These are phyloP conservation scores for Hydropsyche betteni DNA, from an alignment of 2,888 invertebrate species.

Conservation along the genomic window DNA sequence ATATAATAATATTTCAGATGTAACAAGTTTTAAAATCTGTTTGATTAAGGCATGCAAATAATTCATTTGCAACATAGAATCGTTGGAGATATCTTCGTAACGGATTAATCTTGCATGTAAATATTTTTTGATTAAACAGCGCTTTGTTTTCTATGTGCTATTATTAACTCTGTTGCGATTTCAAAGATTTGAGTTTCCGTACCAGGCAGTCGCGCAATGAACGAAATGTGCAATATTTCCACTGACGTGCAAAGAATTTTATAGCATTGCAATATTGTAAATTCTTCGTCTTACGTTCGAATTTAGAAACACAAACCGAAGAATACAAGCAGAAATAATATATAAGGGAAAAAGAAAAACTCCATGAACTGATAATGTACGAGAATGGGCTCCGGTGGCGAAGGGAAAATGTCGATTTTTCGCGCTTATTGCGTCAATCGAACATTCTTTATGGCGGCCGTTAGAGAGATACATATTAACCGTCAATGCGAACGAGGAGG, in stretches of 20 bases:
- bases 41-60: too few relatives aligned
- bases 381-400: not conserved
- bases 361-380: too few relatives aligned
- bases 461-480: constrained; percentile 32
- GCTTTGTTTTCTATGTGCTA: too few relatives aligned
- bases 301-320: constrained; percentile 7
- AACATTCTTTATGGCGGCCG: constrained; percentile 28
- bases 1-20: too few relatives aligned
- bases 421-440: constrained; percentile 29
- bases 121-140: too few relatives aligned
- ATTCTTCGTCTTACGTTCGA: constrained; percentile 1
- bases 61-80: too few relatives aligned
- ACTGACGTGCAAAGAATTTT: not conserved
- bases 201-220: not conserved
- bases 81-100: too few relatives aligned
- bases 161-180: not conserved
- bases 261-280: constrained; percentile 26
- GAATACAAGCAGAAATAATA: constrained; percentile 1
- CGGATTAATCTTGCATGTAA: too few relatives aligned
- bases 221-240: constrained; percentile 17
- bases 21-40: too few relatives aligned
- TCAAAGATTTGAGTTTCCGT: not conserved
- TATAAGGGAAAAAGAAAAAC: too few relatives aligned
- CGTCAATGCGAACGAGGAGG: constrained; percentile 5
- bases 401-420: constrained; percentile 28